These are phyloP conservation scores for Eupsittula cactorum DNA, from an alignment of 2,113 vertebrate genomes.

Conservation along the genomic window DNA sequence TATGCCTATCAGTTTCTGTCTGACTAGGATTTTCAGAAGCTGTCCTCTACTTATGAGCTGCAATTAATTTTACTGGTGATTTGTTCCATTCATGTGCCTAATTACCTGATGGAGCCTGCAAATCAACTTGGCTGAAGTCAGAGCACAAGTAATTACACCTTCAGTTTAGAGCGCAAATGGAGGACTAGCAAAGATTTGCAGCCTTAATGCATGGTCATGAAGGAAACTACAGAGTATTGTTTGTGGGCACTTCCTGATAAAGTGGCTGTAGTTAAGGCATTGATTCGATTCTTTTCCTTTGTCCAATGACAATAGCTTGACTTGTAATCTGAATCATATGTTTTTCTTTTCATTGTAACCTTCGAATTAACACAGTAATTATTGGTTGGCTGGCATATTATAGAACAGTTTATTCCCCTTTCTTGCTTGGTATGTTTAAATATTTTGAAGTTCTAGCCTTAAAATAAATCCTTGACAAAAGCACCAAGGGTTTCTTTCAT, in stretches of 20 bases:
- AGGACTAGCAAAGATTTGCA: neutral
- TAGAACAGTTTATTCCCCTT: neutral
- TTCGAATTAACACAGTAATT: neutral
- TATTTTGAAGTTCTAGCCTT: conserved; percentile 17
- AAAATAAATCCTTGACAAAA: neutral
- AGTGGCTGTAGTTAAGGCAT: neutral
- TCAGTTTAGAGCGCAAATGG: neutral
- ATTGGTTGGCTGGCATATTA: neutral
- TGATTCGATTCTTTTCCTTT: conserved; percentile 11
- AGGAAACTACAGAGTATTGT: neutral
- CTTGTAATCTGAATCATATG: neutral
- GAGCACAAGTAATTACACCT: neutral
- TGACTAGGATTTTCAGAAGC: neutral
- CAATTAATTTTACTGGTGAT: neutral
- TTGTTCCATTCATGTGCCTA: neutral
- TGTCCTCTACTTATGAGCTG: neutral
- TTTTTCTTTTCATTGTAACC: neutral
- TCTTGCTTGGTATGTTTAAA: neutral
- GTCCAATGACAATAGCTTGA: neutral
- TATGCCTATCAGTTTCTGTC: accelerated
- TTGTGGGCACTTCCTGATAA: neutral
- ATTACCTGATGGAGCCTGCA: neutral
- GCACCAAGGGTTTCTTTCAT: neutral
- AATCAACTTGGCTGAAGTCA: neutral
- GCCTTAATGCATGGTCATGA: neutral